A percentile compares a stretch with the other conserved stretches of the same genome.
phyloP scores from a whole-genome alignment of 2,888 invertebrate genomes.

The Melipona beecheii region DNA sequence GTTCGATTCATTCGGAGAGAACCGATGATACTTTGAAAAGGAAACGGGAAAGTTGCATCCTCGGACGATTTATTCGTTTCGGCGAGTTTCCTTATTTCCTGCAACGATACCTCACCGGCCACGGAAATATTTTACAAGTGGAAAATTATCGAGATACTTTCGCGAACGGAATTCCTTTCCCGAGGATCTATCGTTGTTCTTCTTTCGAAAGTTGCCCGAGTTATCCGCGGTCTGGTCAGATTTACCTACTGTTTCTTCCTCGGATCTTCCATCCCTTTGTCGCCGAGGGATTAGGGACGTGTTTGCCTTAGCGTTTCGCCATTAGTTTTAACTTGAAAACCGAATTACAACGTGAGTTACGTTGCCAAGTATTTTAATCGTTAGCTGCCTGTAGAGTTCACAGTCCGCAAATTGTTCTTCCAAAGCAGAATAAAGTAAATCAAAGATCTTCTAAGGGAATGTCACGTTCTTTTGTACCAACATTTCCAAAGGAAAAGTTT shows the following conservation, averaged over 20 bases:
- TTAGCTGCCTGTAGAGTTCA: neutral
- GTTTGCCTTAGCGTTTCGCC: no score
- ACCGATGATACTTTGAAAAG: neutral
- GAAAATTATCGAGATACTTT: constrained; percentile 44
- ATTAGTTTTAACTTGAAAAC: neutral
- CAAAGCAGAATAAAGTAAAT: neutral
- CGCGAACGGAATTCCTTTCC: constrained; percentile 8
- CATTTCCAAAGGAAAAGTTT: neutral
- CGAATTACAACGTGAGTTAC: neutral
- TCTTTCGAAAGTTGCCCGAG: constrained; percentile 7
- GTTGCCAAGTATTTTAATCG: neutral
- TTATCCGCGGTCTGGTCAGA: neutral
- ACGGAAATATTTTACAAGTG: constrained; percentile 28
- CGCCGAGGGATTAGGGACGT: neutral
- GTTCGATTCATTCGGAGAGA: neutral
- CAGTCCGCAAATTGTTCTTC: neutral
- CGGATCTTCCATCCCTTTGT: neutral
- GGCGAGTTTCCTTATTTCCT: constrained; percentile 28
- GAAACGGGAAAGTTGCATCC: neutral
- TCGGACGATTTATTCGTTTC: constrained; percentile 6
- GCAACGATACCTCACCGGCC: neutral
- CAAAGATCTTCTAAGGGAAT: neutral
- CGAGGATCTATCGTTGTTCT: constrained; percentile 27
- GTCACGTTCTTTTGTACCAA: neutral
- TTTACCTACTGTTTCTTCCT: constrained; percentile 8